Base-by-base conservation (phyloP, 2,113 vertebrate genomes). In the Zosterops japonicus region DNA sequence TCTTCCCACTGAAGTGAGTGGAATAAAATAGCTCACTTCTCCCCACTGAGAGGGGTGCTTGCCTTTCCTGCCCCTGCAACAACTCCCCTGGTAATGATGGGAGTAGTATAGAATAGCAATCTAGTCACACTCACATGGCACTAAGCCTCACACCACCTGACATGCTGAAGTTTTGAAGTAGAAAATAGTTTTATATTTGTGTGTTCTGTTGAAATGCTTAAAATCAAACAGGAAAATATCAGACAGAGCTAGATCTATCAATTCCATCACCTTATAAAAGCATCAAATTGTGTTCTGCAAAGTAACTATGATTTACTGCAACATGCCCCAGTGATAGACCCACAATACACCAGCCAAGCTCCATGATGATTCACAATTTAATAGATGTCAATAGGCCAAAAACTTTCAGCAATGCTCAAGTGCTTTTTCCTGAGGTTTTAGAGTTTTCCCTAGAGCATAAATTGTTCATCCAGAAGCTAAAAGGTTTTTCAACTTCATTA, bases 271-370 rank as follows among this genome's bases (percentile, higher is more conserved):
- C 9, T 47, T 16, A 17, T 10, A 42, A 61, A 69, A 68, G 28
- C 28, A 65, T 27, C 3, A 36, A 5, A 59, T 63, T 17, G 20
- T 20, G 13, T 82, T 27, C 35, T 19, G 4, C 7, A n/a, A 72
- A 63, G 31, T 28, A 36, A 42, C 24, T 29, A 1, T 7, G 21
- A n/a, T 18, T 42, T 46, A n/a, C 18, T 31, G 35, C 0, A 2
- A 33, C 3, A 1, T 28, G 12, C 8, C 10, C 20, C 23, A 22
- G 28, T 19, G 23, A 46, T 7, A 21, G 14, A n/a, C 4, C 1
- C 11, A n/a, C 0, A 0, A 22, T 4, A 6, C 27, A 52, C 13
- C 41, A 68, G 12, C 19, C 41, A 52, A 60, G 13, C 14, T 41
- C 15, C 1, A 2, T 10, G 16, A 9, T n/a, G 19, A 27, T 85